Percentiles rank a stretch among this genome's conserved stretches.
Conservation (phyloP, 2,113 vertebrate species). For the Myrmecophaga tridactyla region DNA sequence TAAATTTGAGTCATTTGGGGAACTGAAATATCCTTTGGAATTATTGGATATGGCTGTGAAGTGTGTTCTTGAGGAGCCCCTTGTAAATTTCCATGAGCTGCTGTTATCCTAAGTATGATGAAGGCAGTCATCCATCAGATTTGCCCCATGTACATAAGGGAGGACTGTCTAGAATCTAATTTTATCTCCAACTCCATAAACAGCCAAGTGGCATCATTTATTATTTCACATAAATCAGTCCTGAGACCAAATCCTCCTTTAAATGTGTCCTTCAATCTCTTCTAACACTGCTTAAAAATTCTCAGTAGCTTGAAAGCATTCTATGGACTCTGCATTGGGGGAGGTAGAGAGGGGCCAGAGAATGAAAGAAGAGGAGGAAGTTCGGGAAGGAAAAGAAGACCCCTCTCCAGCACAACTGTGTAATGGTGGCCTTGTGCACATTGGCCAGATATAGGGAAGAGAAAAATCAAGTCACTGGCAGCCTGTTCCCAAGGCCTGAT, state of each 20-base stretch:
- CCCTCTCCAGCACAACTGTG: not conserved
- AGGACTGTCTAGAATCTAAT: constrained; percentile 59
- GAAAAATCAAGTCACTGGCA: not conserved
- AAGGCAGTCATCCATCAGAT: constrained; percentile 21
- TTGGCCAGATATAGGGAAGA: not conserved
- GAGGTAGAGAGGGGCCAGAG: not conserved
- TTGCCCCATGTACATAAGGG: constrained; percentile 28
- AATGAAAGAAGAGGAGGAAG: not conserved
- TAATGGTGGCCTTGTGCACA: not conserved
- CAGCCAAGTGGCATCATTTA: constrained; percentile 61
- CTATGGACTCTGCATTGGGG: not conserved
- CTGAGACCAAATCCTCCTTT: constrained; percentile 49
- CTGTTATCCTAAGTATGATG: not conserved
- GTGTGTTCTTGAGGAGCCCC: constrained; percentile 43
- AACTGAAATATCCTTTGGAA: not conserved
- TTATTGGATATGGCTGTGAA: not conserved
- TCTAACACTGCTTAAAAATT: not conserved
- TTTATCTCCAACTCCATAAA: constrained; percentile 67
- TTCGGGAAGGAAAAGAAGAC: not conserved
- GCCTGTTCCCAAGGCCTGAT: not conserved
- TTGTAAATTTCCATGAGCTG: constrained; percentile 4
- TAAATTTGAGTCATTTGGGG: constrained; percentile 28
- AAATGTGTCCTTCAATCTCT: constrained; percentile 42
- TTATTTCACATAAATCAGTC: constrained; percentile 63
- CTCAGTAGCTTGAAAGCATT: not conserved